Evolutionary conservation across 2,113 vertebrate genomes (phyloP).

Genomic region (Morphnarchus princeps): DNA sequence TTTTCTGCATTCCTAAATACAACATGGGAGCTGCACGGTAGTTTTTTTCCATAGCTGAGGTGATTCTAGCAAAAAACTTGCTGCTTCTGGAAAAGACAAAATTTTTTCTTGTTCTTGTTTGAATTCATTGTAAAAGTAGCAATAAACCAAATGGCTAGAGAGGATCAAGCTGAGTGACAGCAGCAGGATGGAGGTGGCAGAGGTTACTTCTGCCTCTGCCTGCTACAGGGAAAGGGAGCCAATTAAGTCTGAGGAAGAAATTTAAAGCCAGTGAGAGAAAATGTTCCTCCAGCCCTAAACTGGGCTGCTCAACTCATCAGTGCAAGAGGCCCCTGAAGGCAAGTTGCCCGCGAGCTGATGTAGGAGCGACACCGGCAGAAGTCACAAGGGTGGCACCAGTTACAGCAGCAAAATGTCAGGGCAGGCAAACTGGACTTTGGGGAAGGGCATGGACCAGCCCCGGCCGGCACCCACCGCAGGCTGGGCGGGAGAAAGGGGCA

Average conservation of each 20-base stretch:
- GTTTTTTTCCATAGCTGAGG: background rate
- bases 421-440: background rate
- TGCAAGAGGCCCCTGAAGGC: background rate
- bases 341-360: rapidly evolving
- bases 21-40: rapidly evolving
- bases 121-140: background rate
- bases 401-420: background rate
- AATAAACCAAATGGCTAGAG: background rate
- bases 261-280: background rate
- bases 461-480: rapidly evolving
- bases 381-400: background rate
- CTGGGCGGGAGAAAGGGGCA: background rate
- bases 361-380: background rate
- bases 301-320: background rate
- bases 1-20: background rate
- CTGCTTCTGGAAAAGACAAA: background rate
- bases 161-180: background rate
- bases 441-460: background rate
- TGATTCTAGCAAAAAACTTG: background rate
- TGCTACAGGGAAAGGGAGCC: background rate
- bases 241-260: background rate
- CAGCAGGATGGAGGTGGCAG: background rate
- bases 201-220: background rate
- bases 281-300: background rate
- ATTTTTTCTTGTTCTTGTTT: background rate